phyloP scores from a whole-genome alignment of 1,140 invertebrate species.

The Phthorimaea operculella region DNA sequence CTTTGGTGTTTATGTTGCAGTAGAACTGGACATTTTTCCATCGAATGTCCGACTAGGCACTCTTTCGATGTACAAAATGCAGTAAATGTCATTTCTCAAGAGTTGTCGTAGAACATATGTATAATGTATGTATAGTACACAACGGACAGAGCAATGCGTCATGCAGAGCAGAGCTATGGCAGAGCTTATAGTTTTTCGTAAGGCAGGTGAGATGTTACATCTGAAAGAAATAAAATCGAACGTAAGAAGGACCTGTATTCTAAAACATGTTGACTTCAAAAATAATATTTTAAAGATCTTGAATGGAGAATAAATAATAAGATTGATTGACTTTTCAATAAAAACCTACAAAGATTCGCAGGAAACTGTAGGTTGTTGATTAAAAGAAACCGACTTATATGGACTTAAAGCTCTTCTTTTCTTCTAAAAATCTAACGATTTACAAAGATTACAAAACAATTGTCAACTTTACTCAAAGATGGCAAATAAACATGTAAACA shows the following conservation, averaged over 20 bases:
- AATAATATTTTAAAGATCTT: too few species aligned
- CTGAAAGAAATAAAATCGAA: constrained; percentile 78
- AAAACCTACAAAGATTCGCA: not conserved
- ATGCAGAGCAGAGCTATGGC: constrained; percentile 62
- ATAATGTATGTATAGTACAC: constrained; percentile 25
- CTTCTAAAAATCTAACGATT: too few species aligned
- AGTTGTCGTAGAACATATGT: constrained; percentile 15
- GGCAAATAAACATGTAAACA: constrained; percentile 30
- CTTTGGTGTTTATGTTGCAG: too few species aligned
- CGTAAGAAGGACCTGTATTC: constrained; percentile 27
- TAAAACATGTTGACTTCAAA: not conserved
- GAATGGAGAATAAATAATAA: too few species aligned
- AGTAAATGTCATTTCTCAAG: not conserved
- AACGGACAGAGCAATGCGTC: constrained; percentile 54
- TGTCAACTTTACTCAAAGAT: not conserved
- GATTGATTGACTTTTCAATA: not conserved
- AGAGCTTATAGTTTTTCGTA: constrained; percentile 86
- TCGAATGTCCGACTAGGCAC: too few species aligned
- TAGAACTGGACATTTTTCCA: too few species aligned
- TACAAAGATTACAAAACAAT: too few species aligned
- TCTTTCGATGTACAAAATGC: too few species aligned
- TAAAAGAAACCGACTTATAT: too few species aligned
- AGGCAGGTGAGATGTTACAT: constrained; percentile 87
- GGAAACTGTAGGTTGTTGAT: too few species aligned
- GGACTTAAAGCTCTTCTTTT: too few species aligned